A percentile compares a stretch with the other conserved stretches of the same genome.
These are phyloP conservation scores for Sebastes nivosus DNA, from an alignment of 2,797 vertebrate genomes.

Conservation along the genomic window DNA sequence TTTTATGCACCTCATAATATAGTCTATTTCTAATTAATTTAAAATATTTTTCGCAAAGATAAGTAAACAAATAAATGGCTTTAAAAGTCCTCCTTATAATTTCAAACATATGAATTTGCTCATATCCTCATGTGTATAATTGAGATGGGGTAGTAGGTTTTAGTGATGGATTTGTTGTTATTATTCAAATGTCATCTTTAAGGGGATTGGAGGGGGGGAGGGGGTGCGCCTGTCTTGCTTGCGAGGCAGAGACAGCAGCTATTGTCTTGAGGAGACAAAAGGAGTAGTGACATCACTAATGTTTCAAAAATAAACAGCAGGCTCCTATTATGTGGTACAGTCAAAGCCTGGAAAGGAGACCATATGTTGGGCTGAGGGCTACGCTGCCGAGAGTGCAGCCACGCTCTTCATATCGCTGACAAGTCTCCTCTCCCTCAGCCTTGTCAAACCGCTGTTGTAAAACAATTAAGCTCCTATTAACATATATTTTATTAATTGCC, in stretches of 20 bases:
- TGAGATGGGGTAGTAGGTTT: conserved; percentile 48
- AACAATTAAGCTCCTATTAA: conserved; percentile 90
- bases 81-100: conserved; percentile 22
- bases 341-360: conserved; percentile 79
- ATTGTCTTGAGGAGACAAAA: conserved; percentile 82
- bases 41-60: conserved; percentile 63
- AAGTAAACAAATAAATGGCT: conserved; percentile 47
- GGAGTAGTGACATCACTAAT: conserved; percentile 76
- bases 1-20: conserved; percentile 54
- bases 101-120: conserved; percentile 23
- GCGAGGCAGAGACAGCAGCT: conserved; percentile 61
- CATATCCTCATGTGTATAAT: conserved; percentile 22
- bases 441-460: conserved; percentile 79
- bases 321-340: conserved; percentile 75
- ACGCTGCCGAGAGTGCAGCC: conserved; percentile 62
- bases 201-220: not conserved
- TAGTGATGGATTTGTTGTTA: conserved; percentile 62
- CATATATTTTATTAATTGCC: conserved; percentile 96
- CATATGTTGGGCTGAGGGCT: conserved; percentile 82
- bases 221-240: conserved; percentile 43
- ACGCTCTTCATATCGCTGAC: conserved; percentile 73
- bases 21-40: conserved; percentile 62
- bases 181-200: conserved; percentile 67
- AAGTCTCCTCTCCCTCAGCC: conserved; percentile 70
- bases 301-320: conserved; percentile 79